A percentile compares a stretch with the other conserved stretches of the same genome.
These are phyloP conservation scores for Octomys mimax DNA, from an alignment of 2,797 vertebrate genomes.

Conservation along the genomic window DNA sequence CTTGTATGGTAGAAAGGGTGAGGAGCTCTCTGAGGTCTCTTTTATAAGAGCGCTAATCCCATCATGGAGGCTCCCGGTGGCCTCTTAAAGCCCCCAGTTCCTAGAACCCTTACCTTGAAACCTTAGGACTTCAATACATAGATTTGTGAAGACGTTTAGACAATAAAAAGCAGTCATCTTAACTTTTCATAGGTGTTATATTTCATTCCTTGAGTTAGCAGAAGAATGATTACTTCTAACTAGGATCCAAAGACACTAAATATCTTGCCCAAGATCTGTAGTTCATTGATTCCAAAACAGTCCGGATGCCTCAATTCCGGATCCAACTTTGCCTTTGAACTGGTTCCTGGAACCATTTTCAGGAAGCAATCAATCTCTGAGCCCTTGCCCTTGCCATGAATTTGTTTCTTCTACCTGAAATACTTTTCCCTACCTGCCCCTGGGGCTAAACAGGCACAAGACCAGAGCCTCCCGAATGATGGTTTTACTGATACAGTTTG, in stretches of 20 bases:
- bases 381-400: neutral
- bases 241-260: neutral
- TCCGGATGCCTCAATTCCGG: neutral
- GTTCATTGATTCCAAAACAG: neutral
- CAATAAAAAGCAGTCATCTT: neutral
- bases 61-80: neutral
- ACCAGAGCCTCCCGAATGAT: neutral
- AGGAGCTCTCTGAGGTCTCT: neutral
- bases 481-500: neutral
- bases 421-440: neutral
- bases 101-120: neutral
- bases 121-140: neutral
- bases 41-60: no score
- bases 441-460: neutral
- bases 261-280: neutral
- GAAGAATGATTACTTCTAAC: neutral
- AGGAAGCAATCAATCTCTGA: neutral
- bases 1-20: neutral
- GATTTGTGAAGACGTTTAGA: neutral
- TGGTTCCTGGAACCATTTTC: neutral
- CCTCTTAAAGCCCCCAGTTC: neutral
- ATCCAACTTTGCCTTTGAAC: neutral
- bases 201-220: neutral
- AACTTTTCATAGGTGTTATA: neutral
- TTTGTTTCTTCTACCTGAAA: neutral